These are phyloP conservation scores for Atta cephalotes DNA, from an alignment of 1,140 invertebrate genomes.

Conservation along the genomic window DNA sequence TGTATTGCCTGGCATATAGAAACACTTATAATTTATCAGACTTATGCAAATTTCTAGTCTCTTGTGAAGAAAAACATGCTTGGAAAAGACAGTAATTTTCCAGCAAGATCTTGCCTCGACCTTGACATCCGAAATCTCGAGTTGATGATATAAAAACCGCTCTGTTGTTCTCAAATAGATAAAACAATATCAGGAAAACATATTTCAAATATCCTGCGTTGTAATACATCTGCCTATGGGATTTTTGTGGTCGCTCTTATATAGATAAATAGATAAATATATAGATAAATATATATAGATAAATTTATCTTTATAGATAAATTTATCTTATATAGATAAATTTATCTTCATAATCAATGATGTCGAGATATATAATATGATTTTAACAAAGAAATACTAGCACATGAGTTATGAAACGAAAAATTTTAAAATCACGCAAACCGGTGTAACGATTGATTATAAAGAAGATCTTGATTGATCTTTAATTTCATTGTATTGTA, in stretches of 20 bases:
- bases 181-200: not conserved
- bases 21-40: not conserved
- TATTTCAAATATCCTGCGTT: not conserved
- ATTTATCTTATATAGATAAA: constrained; percentile 66
- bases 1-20: not conserved
- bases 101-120: not conserved
- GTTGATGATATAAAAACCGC: not conserved
- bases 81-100: not conserved
- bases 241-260: constrained; percentile 51
- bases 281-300: constrained; percentile 61
- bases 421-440: constrained; percentile 11
- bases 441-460: not conserved
- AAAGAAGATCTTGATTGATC: not conserved
- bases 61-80: not conserved
- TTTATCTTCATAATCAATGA: constrained; percentile 44
- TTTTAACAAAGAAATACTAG: not conserved
- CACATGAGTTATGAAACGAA: not conserved
- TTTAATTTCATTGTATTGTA: not conserved
- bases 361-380: not conserved
- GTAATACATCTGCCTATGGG: not conserved
- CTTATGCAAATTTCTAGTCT: not conserved
- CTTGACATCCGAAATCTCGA: not conserved
- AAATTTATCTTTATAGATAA: constrained; percentile 62
- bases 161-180: not conserved
- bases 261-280: constrained; percentile 41